Percentiles rank a stretch among this genome's conserved stretches.
phyloP scores from a whole-genome alignment of 2,888 invertebrate genomes.

The Amphipyra tragopoginis region DNA sequence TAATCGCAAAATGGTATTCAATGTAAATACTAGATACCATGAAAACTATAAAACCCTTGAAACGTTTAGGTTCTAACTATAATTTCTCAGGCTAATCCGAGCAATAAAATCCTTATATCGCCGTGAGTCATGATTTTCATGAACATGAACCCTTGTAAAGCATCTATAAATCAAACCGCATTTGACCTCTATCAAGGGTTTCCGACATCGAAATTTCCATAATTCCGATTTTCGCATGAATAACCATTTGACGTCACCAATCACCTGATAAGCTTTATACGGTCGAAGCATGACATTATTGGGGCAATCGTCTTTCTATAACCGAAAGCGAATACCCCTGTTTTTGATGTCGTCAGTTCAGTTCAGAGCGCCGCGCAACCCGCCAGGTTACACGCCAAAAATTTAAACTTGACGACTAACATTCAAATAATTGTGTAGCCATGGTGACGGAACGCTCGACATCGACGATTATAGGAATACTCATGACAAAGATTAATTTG shows the following conservation, averaged over 20 bases:
- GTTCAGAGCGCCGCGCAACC: conserved; percentile 77
- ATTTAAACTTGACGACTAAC: conserved; percentile 61
- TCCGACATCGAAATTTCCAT: conserved; percentile 63
- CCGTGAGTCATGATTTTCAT: conserved; percentile 37
- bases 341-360: conserved; percentile 81
- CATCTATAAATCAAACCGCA: conserved; percentile 51
- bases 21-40: conserved; percentile 1
- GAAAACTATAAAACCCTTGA: conserved; percentile 12
- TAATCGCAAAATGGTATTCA: no score
- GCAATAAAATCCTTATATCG: conserved; percentile 40
- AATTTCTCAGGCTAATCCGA: conserved; percentile 12
- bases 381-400: conserved; percentile 69
- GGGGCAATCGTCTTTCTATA: conserved; percentile 78
- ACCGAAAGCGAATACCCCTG: conserved; percentile 74
- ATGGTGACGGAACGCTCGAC: conserved; percentile 77
- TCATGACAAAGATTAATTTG: conserved; percentile 66
- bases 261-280: conserved; percentile 79
- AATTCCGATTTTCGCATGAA: conserved; percentile 68
- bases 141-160: conserved; percentile 57
- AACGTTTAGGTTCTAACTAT: conserved; percentile 14
- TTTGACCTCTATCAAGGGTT: conserved; percentile 62
- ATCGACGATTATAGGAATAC: conserved; percentile 63
- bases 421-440: conserved; percentile 74
- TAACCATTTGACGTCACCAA: conserved; percentile 79
- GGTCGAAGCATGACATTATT: conserved; percentile 77